Evolutionary conservation across 64 coral and sea anemone genomes (phyloP), one percentile per base, ranked within the genome.

Genomic region (Hydrozoanthus tunicans): DNA sequence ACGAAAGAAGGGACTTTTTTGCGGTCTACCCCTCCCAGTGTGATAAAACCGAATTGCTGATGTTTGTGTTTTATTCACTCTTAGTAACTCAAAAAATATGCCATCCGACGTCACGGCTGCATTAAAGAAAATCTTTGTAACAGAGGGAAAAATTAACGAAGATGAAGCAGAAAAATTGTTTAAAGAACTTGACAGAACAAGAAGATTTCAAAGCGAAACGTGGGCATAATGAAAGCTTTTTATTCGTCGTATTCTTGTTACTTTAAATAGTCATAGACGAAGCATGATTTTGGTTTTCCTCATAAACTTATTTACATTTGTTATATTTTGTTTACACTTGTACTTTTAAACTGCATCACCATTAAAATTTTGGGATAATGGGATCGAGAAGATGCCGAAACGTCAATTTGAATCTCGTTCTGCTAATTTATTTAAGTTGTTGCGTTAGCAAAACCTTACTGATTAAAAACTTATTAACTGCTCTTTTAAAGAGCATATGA

Each of bases 71-170:
- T 60, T 9, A 4, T 74, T 15, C 12, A 54, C 77, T 86, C 74
- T 5, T 70, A 99, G 97, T 81, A 99, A 99, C 66, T 99, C 97
- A 0, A 93, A 99, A 56, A 79, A 83, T 62, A 99, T 99, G 97
- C 97, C 97, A 4, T 77, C 54, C 23, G 97, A 95, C 75, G 94
- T 95, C 13, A 90, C 55, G 23, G 90, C 95, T 51, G 79, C 91
- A 20, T 70, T 99, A 9, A 77, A 93, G 55, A 90, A 99, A 67
- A 92, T 96, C 23, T 83, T 99, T 77, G 90, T 91, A 13, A 90
- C 89, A 81, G 91, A 95, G 79, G 97, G 94, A 52, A 90, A 93
- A 63, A 72, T 99, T 59, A 61, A 89, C 59, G 77, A 82, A 79
- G 70, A 43, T 0, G n/a, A 90, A 84, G 97, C 97, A 12, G 94